A percentile compares a stretch with the other conserved stretches of the same genome.
phyloP scores from a whole-genome alignment of 2,888 invertebrate species.

The Cerastoderma edule region DNA sequence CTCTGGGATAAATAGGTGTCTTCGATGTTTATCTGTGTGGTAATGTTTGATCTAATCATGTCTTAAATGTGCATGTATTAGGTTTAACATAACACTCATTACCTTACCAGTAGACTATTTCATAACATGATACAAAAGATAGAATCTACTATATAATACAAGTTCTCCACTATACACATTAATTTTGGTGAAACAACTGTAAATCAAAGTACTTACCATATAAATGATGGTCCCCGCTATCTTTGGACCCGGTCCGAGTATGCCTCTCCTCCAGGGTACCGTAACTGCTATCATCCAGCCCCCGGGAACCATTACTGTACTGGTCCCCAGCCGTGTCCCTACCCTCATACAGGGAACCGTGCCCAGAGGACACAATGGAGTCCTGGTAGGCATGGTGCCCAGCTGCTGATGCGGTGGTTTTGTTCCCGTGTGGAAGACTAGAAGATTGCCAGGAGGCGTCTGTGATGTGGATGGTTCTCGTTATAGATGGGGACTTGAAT shows the following conservation, averaged over 20 bases:
- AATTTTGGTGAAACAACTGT: too few species aligned
- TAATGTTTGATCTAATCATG: too few species aligned
- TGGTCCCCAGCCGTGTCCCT: slow-evolving; percentile 56
- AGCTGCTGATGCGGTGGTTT: slow-evolving; percentile 23
- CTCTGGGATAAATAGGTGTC: too few species aligned
- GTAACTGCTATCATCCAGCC: slow-evolving; percentile 66
- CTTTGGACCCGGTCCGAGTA: slow-evolving; percentile 71
- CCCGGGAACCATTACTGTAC: slow-evolving; percentile 56
- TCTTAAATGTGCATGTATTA: too few species aligned
- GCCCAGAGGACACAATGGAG: slow-evolving; percentile 73
- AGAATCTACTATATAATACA: too few species aligned
- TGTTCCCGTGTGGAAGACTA: slow-evolving; percentile 52
- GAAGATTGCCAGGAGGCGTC: slow-evolving; percentile 60
- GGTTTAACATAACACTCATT: too few species aligned
- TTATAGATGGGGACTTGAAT: slow-evolving; percentile 56
- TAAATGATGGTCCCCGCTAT: slow-evolving; percentile 69
- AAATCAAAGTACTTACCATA: slow-evolving; percentile 64
- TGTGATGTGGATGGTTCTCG: slow-evolving; percentile 51
- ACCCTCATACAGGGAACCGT: slow-evolving; percentile 73
- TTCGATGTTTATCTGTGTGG: too few species aligned
- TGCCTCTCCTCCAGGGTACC: slow-evolving; percentile 72
- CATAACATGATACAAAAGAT: too few species aligned
- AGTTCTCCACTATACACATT: too few species aligned
- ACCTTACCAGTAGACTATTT: too few species aligned
- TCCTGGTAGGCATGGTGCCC: slow-evolving; percentile 71